Conservation (phyloP, 2,113 vertebrate species). For the Onychostruthus taczanowskii region DNA sequence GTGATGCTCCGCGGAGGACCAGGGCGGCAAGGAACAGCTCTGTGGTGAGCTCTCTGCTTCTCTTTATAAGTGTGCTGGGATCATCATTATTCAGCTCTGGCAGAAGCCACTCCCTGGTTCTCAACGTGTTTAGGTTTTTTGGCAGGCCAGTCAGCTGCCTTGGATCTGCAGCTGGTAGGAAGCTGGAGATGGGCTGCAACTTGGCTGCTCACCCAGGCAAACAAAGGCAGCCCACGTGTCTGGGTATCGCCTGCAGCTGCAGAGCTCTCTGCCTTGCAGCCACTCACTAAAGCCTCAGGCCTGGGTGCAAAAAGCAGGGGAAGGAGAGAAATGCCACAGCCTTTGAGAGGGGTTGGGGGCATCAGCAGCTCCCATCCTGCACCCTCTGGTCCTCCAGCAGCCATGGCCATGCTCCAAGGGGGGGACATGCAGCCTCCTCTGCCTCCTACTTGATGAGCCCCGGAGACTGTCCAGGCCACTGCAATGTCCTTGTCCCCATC, state of each 20-base stretch:
- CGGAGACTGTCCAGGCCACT: background rate
- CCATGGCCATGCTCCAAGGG: background rate
- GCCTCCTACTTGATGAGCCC: background rate
- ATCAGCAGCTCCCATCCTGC: background rate
- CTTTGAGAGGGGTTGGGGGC: background rate
- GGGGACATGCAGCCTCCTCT: accelerated
- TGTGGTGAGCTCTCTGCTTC: background rate
- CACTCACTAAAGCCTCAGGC: background rate
- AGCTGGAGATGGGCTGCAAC: slow-evolving; percentile 40
- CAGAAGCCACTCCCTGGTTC: slow-evolving; percentile 52
- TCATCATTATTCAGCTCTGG: slow-evolving; percentile 27
- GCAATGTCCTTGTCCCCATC: background rate
- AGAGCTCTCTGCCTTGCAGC: background rate
- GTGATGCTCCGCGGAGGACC: background rate
- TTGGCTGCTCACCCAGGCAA: slow-evolving; percentile 40
- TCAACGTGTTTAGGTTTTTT: background rate
- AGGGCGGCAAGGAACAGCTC: background rate
- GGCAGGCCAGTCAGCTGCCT: slow-evolving; percentile 35
- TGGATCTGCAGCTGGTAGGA: slow-evolving; percentile 29
- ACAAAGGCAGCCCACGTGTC: slow-evolving; percentile 3
- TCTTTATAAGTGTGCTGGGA: slow-evolving; percentile 16
- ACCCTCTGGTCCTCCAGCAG: background rate
- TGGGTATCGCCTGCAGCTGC: background rate
- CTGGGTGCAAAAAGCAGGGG: background rate
- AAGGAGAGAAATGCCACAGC: background rate